Evolutionary conservation across 2,113 vertebrate genomes (phyloP).

Genomic region (Hucho hucho): DNA sequence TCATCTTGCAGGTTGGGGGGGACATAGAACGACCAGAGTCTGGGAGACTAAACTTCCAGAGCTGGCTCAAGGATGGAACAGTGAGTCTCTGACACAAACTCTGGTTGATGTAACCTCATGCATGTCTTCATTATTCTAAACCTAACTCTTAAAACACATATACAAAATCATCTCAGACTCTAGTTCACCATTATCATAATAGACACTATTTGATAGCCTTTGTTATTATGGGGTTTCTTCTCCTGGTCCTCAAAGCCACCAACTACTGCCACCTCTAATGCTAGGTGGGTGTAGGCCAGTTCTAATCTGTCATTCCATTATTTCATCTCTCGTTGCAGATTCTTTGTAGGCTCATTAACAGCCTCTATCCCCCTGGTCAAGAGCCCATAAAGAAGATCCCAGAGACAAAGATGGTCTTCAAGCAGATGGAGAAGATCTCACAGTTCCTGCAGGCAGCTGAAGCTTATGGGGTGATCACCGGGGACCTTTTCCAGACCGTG

Average conservation of each 20-base stretch:
- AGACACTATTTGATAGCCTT: neutral
- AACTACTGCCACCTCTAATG: neutral
- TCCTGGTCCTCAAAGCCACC: neutral
- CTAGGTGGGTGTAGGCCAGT: neutral
- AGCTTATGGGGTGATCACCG: slow-evolving; percentile 77
- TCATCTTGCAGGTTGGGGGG: slow-evolving; percentile 73
- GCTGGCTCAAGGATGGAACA: slow-evolving; percentile 84
- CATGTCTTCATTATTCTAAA: neutral
- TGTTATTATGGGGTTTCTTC: neutral
- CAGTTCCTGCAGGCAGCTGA: slow-evolving; percentile 82
- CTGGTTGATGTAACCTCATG: neutral
- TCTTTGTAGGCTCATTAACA: slow-evolving; percentile 83
- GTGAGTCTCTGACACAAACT: slow-evolving; percentile 65
- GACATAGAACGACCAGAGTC: slow-evolving; percentile 68
- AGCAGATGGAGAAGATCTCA: slow-evolving; percentile 88
- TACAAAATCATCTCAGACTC: neutral
- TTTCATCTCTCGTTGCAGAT: slow-evolving; percentile 49
- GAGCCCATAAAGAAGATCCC: slow-evolving; percentile 80
- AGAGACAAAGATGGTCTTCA: slow-evolving; percentile 79
- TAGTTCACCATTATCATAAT: neutral
- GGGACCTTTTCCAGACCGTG: slow-evolving; percentile 85
- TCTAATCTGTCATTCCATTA: neutral
- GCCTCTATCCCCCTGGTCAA: slow-evolving; percentile 75
- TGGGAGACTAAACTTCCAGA: slow-evolving; percentile 80
- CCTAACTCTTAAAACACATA: neutral